Base-by-base conservation (phyloP, 1,140 invertebrate species). In the Trichonephila inaurata region DNA sequence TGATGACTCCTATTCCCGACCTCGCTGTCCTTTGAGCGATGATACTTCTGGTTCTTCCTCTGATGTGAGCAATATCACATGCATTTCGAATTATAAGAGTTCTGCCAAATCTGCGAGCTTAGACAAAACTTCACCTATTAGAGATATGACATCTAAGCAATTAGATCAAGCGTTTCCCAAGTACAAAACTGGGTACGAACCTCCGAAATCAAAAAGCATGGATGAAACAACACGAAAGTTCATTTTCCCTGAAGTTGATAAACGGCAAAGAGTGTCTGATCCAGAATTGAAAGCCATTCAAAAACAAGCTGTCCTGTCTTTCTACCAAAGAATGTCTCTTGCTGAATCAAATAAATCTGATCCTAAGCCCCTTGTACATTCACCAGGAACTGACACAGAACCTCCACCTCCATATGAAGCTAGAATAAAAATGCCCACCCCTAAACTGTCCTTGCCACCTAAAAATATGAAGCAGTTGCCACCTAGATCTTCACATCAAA, bases 241-340 rank as follows among this genome's bases (percentile, higher is more conserved):
- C 33, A 21, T 91, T 7, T 93, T 97, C 95, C 95, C 97, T 69
- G 97, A 98, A 95, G 97, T 97, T 0, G 97, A 97, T n/a, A 98
- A 98, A 95, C 97, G 97, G 86, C 97, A 97, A 94, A 96, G 97
- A 94, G 96, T 98, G 33, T 97, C 97, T 1, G 97, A 98, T 95
- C 95, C 97, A 5, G 97, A 98, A 0, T 95, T 98, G 1, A 98
- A 98, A 95, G 98, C 97, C 0, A 97, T 98, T 60, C 98, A 98
- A 95, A 98, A 98, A 95, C 98, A 98, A 95, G 98, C 98, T 0
- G 96, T 98, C 2, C 96, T 98, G 44, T 98, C 97, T 1, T 98
- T 98, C 94, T 98, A 98, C 95, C 91, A 94, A 93, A 93, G 94
- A 94, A 91, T 94, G 93, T 94, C 93, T 21, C 81, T 94, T 51